A percentile compares a stretch with the other conserved stretches of the same genome.
Conservation (phyloP, 2,797 vertebrate genomes). For the Tokudaia tokunoshimensis region DNA sequence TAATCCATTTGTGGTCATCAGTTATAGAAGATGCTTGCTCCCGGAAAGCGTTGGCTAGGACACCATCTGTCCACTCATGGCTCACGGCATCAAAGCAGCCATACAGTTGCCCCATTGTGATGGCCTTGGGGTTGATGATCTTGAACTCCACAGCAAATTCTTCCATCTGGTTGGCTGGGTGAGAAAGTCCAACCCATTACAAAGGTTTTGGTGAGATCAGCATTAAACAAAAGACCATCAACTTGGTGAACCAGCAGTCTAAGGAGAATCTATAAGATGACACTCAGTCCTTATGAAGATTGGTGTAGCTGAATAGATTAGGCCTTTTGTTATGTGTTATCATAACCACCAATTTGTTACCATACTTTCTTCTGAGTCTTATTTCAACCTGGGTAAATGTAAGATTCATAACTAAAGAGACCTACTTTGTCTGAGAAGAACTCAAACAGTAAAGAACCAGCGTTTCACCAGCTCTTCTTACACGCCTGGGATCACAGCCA, state of each 20-base stretch:
- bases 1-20: slow-evolving; percentile 94
- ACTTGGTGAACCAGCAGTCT: neutral
- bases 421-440: neutral
- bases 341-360: neutral
- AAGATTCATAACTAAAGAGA: neutral
- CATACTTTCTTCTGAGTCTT: neutral
- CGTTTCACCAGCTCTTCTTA: neutral
- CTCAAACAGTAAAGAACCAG: neutral
- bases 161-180: slow-evolving; percentile 90
- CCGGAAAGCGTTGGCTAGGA: slow-evolving; percentile 94
- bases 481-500: neutral
- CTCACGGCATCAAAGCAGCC: slow-evolving; percentile 95
- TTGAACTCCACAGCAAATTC: slow-evolving; percentile 94
- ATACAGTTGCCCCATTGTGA: slow-evolving; percentile 97
- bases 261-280: neutral
- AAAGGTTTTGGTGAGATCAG: slow-evolving; percentile 37
- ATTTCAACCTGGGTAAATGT: slow-evolving; percentile 42
- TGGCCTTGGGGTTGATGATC: slow-evolving; percentile 96
- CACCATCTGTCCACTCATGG: slow-evolving; percentile 96
- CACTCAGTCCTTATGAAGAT: neutral
- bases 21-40: slow-evolving; percentile 92
- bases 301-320: neutral
- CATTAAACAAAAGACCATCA: slow-evolving; percentile 1
- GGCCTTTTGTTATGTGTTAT: neutral
- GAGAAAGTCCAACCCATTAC: slow-evolving; percentile 68